These are phyloP conservation scores for Boulengeromyrus knoepffleri DNA, from an alignment of 2,113 vertebrate genomes.

Conservation along the genomic window DNA sequence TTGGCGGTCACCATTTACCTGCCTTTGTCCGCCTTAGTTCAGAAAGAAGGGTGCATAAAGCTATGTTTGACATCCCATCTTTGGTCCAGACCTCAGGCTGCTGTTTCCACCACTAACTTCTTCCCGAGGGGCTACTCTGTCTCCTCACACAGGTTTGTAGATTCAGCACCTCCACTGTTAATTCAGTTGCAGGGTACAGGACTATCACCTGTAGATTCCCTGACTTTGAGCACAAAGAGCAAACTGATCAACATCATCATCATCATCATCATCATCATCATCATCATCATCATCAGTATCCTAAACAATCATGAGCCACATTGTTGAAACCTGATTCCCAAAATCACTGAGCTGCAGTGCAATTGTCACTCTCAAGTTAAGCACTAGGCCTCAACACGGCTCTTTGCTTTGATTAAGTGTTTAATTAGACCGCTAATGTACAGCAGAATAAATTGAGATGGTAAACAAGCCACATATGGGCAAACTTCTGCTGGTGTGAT, in stretches of 20 bases:
- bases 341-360: not conserved
- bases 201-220: not conserved
- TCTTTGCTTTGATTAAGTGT: not conserved
- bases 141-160: not conserved
- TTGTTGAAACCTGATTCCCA: not conserved
- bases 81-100: not conserved
- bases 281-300: not conserved
- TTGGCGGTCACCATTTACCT: not conserved
- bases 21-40: not conserved
- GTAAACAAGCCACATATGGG: not conserved
- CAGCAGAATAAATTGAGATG: not conserved
- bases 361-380: not conserved
- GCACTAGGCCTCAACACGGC: not conserved
- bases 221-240: not conserved
- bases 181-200: not conserved
- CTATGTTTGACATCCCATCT: not conserved
- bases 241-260: not conserved
- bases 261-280: not conserved
- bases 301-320: not conserved
- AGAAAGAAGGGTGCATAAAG: not conserved
- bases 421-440: not conserved
- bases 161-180: not conserved
- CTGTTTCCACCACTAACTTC: not conserved
- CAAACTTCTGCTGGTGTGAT: not conserved
- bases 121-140: not conserved